Evolutionary conservation across 1,140 invertebrate genomes (phyloP), one percentile per base, ranked within the genome.

Genomic region (Heterodera carotae): DNA sequence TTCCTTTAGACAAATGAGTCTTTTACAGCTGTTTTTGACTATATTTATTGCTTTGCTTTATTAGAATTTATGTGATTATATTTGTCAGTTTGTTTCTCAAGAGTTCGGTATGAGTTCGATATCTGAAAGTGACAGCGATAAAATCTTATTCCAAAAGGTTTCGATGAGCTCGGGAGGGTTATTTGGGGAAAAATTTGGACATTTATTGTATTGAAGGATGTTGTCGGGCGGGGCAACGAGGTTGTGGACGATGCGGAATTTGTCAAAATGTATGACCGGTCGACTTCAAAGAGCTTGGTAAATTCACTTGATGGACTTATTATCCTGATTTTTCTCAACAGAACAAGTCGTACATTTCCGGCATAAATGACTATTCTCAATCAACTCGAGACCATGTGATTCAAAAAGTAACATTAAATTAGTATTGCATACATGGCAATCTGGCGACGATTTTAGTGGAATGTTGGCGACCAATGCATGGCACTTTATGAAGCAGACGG

Each of bases 401-500:
- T 15, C 3, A 34, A 76, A n/a, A 29, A 7, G 29, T 12, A 31
- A 34, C 4, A 31, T 53, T 31, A 10, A 43, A n/a, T n/a, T n/a
- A n/a, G n/a, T n/a, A n/a, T n/a, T n/a, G n/a, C n/a, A n/a, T n/a
- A n/a, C n/a, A n/a, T n/a, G n/a, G n/a, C n/a, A n/a, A n/a, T n/a
- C 39, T 43, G 39, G 2, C 15, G 39, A 43, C 10, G 6, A 81
- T 81, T 70, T 72, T 27, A 68, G 36, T 82, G 81, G 81, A 84
- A 80, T 29, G 39, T 73, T 25, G 78, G 78, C 25, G 81, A 82
- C 31, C 25, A 29, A 15, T 82, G 81, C 60, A 81, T 84, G 76
- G 81, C 81, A 4, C 82, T 68, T 29, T 82, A 82, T 66, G 76
- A 33, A 8, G 79, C 53, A 4, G 81, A 82, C 31, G 81, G 81